Base-by-base conservation (phyloP, 2,113 vertebrate genomes). In the Gymnobelideus leadbeateri region DNA sequence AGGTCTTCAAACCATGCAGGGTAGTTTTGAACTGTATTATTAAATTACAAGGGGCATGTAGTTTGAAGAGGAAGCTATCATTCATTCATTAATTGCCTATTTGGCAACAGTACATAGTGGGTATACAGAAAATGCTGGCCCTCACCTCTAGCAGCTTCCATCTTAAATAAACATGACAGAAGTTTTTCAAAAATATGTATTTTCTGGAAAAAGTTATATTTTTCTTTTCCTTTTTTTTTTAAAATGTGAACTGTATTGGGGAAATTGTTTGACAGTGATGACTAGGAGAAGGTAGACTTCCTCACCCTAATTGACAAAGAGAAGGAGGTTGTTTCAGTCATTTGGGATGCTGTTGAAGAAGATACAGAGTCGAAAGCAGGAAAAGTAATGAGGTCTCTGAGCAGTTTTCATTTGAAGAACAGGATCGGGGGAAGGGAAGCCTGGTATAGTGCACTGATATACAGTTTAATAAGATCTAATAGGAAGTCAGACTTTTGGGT, bases 321-420 rank as follows among this genome's bases (percentile, higher is more conserved):
- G 90, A 43, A 1, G 51, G 89, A 95, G n/a, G 91, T 43, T 91
- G 46, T 16, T 92, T 1, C 1, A 89, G 90, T 90, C 51, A 51
- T 16, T 8, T 11, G 16, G 51, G 92, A 92, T 50, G 9, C 43
- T 61, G 90, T 52, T 61, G 28, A 92, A 92, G 28, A 91, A 92
- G 53, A 49, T 31, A 91, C 50, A 92, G 90, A 43, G 92, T 91
- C 92, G 92, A 95, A 98, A 94, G 93, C n/a, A 8, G 50, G 57
- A 95, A 95, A 97, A 84, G 92, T 96, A 95, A 95, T 93, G 91
- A 95, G 51, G 54, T 49, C 95, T 96, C 89, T 61, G 89, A 91
- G 77, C 91, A 92, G 93, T 68, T 94, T 49, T 94, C 89, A 31
- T 84, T 91, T 89, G 92, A 92, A 94, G 95, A 96, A 93, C 24